Conservation (phyloP, 2,113 vertebrate genomes). For the Nematolebias whitei region DNA sequence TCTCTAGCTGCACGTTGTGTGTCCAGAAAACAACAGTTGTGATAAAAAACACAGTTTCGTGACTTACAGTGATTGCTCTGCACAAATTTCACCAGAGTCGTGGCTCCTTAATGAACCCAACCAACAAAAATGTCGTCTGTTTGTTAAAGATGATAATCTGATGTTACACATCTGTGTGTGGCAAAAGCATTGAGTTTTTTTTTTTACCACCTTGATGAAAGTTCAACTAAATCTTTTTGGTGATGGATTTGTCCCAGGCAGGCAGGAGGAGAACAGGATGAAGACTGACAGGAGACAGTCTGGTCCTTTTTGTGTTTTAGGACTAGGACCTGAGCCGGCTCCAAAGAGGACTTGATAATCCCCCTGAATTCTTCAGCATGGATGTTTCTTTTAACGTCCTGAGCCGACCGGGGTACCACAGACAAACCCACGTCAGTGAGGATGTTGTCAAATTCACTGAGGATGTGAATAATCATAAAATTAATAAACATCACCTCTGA, state of each 20-base stretch:
- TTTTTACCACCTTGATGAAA: too few relatives aligned
- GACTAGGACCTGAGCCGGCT: conserved; percentile 56
- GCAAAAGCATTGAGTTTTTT: neutral
- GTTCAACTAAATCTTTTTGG: neutral
- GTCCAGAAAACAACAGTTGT: too few relatives aligned
- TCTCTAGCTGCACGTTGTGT: too few relatives aligned
- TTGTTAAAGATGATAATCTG: too few relatives aligned
- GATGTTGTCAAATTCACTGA: conserved; percentile 46
- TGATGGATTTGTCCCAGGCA: neutral
- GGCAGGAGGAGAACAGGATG: too few relatives aligned
- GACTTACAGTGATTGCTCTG: too few relatives aligned
- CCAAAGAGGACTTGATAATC: conserved; percentile 40
- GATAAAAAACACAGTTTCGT: too few relatives aligned
- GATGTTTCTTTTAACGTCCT: conserved; percentile 35
- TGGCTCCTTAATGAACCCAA: too few relatives aligned
- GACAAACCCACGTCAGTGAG: conserved; percentile 29
- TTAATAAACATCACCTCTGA: neutral
- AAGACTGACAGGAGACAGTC: neutral
- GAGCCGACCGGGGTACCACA: conserved; percentile 13
- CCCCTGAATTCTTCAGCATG: conserved; percentile 32
- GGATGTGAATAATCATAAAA: conserved; percentile 42
- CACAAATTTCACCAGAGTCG: too few relatives aligned
- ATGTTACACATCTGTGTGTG: neutral
- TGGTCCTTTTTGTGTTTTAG: conserved; percentile 10
- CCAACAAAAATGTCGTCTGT: too few relatives aligned